These are phyloP conservation scores for Morinoia aosen DNA, from an alignment of 2,888 invertebrate genomes.

Conservation along the genomic window DNA sequence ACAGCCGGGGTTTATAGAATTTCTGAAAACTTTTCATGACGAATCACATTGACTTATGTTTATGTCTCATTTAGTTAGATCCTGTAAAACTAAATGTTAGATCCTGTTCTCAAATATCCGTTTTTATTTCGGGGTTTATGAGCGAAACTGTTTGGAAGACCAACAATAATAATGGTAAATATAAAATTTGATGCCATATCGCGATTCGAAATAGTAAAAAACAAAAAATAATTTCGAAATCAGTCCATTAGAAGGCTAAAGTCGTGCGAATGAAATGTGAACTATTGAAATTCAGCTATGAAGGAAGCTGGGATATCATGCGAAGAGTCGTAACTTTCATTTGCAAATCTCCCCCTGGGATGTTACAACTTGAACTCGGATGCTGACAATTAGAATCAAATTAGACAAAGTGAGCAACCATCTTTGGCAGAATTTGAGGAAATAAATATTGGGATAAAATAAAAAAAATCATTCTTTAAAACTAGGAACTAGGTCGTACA, in stretches of 20 bases:
- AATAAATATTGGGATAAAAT: background rate
- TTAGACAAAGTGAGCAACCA: background rate
- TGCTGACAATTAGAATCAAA: background rate
- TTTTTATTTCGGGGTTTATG: background rate
- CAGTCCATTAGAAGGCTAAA: too few species aligned
- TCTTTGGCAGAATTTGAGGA: background rate
- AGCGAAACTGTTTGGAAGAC: background rate
- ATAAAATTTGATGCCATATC: too few species aligned
- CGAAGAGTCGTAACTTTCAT: background rate
- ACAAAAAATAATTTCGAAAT: too few species aligned
- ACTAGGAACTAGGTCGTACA: background rate
- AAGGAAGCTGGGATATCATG: too few species aligned
- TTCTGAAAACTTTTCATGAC: background rate
- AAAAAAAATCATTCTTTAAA: conserved; percentile 15
- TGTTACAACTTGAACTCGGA: background rate
- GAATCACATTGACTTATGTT: background rate
- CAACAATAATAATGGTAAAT: background rate
- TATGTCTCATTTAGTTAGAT: background rate
- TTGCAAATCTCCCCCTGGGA: background rate
- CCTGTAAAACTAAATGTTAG: background rate
- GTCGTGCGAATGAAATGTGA: too few species aligned
- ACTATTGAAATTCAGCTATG: too few species aligned
- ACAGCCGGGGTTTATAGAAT: background rate
- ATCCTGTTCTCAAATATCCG: background rate
- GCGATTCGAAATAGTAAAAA: too few species aligned